phyloP scores from a whole-genome alignment of 2,113 vertebrate genomes.

The Cebus imitator region DNA sequence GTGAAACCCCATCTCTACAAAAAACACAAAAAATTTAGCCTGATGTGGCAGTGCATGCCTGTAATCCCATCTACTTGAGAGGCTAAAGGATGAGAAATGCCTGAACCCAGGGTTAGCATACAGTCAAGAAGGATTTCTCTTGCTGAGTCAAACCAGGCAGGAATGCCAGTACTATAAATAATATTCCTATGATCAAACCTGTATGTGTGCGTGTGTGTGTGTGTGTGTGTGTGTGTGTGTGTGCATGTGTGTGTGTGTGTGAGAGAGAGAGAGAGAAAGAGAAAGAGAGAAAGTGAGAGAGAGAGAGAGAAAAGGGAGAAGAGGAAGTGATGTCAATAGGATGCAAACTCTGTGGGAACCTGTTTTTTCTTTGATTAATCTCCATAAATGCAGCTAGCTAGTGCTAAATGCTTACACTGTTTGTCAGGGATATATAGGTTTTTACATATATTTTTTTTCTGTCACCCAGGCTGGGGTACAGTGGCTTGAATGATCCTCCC shows the following conservation, averaged over 20 bases:
- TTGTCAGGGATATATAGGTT: background rate
- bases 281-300: too few species aligned
- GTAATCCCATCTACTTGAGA: too few species aligned
- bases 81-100: too few species aligned
- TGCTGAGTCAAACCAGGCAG: conserved; percentile 4
- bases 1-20: too few species aligned
- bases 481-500: too few species aligned
- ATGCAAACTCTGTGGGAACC: background rate
- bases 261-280: too few species aligned
- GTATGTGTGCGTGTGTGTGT: background rate
- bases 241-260: too few species aligned
- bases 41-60: too few species aligned
- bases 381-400: background rate
- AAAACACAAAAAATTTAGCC: too few species aligned
- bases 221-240: background rate
- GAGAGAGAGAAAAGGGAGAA: background rate
- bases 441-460: background rate
- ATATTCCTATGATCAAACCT: background rate
- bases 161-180: background rate
- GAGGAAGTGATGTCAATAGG: background rate
- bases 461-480: background rate
- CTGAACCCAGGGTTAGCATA: background rate
- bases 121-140: background rate
- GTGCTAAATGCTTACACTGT: background rate
- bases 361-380: background rate